Evolutionary conservation across 2,888 invertebrate genomes (phyloP).

Genomic region (Chouioia cunea): DNA sequence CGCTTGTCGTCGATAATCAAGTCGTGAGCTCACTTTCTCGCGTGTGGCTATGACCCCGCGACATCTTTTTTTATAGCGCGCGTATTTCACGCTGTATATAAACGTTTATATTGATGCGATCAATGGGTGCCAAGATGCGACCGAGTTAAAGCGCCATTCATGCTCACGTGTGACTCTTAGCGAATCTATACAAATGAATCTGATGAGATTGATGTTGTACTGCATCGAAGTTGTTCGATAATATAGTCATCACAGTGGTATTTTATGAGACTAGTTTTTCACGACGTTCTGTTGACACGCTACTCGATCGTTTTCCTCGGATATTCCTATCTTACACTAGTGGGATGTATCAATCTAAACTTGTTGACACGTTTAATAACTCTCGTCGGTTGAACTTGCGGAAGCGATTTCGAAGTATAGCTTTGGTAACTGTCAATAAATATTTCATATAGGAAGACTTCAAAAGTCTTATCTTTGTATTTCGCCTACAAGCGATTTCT

Average conservation of each 20-base stretch:
- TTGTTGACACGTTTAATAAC: too few species aligned
- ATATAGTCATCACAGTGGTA: too few species aligned
- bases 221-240: too few species aligned
- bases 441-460: neutral
- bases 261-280: too few species aligned
- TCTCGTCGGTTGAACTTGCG: too few species aligned
- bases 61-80: constrained; percentile 13
- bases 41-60: constrained; percentile 31
- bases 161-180: too few species aligned
- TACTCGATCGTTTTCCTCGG: too few species aligned
- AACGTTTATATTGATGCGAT: neutral
- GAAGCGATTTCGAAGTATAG: neutral
- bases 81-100: neutral
- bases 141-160: neutral
- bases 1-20: constrained; percentile 26
- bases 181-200: too few species aligned
- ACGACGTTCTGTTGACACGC: too few species aligned
- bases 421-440: neutral
- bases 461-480: constrained; percentile 11
- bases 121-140: constrained; percentile 7
- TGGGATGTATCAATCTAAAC: too few species aligned
- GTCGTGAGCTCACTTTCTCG: constrained; percentile 36
- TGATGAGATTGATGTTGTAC: too few species aligned
- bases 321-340: too few species aligned
- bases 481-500: constrained; percentile 11